Percentiles rank a stretch among this genome's conserved stretches.
phyloP scores from a whole-genome alignment of 2,888 invertebrate species.

The Phorcus lineatus region DNA sequence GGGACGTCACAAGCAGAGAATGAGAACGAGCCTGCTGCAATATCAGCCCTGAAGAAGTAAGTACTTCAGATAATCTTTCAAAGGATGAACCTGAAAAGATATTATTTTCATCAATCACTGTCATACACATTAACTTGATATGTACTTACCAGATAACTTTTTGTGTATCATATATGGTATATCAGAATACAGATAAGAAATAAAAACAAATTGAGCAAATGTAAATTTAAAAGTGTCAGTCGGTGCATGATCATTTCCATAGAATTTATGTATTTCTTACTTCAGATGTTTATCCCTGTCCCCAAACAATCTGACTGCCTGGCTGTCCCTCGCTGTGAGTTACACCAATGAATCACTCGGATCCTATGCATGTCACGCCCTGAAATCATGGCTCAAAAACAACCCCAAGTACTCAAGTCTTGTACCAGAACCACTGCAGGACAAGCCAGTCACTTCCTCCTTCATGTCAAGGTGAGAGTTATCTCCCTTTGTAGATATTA shows the following conservation, averaged over 20 bases:
- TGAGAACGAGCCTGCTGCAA: slow-evolving; percentile 95
- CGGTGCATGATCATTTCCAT: not conserved
- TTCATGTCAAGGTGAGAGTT: slow-evolving; percentile 68
- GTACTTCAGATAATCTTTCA: no score
- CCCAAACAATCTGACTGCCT: slow-evolving; percentile 86
- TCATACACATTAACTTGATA: no score
- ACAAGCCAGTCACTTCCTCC: slow-evolving; percentile 63
- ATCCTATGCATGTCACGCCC: slow-evolving; percentile 89
- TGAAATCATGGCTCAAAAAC: slow-evolving; percentile 79
- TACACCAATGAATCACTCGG: slow-evolving; percentile 97
- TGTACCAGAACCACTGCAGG: slow-evolving; percentile 73
- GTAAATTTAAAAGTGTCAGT: not conserved
- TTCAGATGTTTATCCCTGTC: slow-evolving; percentile 84
- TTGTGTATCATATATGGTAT: no score
- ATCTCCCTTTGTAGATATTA: no score
- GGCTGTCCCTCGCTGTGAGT: slow-evolving; percentile 93
- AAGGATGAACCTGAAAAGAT: no score
- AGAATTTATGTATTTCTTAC: not conserved
- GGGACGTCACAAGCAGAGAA: slow-evolving; percentile 97
- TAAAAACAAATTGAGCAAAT: no score
- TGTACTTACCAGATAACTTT: no score
- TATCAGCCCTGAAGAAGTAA: slow-evolving; percentile 88
- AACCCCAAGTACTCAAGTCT: slow-evolving; percentile 90
- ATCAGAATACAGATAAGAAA: no score
- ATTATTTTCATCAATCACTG: no score